Evolutionary conservation across 2,888 invertebrate genomes (phyloP), one percentile per base, ranked within the genome.

Genomic region (Aproaerema taeniolella): DNA sequence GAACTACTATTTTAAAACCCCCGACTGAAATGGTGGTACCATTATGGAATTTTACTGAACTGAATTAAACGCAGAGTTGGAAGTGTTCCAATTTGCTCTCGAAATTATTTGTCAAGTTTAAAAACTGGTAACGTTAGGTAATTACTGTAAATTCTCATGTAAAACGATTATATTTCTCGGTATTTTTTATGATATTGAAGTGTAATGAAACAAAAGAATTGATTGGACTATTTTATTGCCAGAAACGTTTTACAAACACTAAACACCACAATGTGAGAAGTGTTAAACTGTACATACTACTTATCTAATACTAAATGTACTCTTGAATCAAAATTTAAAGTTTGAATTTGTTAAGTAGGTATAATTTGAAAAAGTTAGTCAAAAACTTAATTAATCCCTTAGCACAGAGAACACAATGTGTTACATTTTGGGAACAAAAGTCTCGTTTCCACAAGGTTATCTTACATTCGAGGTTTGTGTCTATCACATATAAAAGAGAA

Each of bases 171-270:
- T n/a, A n/a, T n/a, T n/a, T n/a, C n/a, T n/a, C n/a, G n/a, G n/a
- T n/a, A n/a, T n/a, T n/a, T n/a, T n/a, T n/a, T n/a, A n/a, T n/a
- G n/a, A n/a, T n/a, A n/a, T n/a, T n/a, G n/a, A n/a, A n/a, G n/a
- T n/a, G n/a, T n/a, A 20, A 8, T 20, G 64, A 59, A 56, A 56
- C 53, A 52, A 44, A 39, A 46, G 39, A 29, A 50, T 63, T 56
- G 65, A 68, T 83, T 81, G 79, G 76, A 86, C 85, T 86, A 80
- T 85, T 83, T 85, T 86, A 86, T 86, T 86, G 82, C 86, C 81
- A 78, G 83, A 83, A 85, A 82, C 68, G 76, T 83, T 81, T 82
- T 71, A 81, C 74, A 79, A 80, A 82, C 80, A 82, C 79, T 70
- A 59, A 73, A 75, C 75, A 68, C 72, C 71, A 69, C 61, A 48